Conservation (phyloP, 2,888 invertebrate genomes). For the Lepidochitona cinerea region DNA sequence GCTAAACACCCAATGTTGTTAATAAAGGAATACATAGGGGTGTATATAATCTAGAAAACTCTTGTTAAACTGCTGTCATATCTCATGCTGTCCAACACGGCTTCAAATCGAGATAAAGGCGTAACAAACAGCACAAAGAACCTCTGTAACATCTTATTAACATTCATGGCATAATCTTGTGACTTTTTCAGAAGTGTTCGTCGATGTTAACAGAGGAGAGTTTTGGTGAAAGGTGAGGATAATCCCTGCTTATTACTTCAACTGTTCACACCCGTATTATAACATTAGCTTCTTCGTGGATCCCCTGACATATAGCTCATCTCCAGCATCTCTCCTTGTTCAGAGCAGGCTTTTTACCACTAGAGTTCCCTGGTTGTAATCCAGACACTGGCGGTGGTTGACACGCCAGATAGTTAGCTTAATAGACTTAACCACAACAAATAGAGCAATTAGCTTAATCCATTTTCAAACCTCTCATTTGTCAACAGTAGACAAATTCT, state of each 20-base stretch:
- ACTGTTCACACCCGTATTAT: too few species aligned
- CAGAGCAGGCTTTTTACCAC: neutral
- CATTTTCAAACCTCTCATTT: neutral
- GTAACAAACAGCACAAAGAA: too few species aligned
- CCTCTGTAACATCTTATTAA: neutral
- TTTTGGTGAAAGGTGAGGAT: neutral
- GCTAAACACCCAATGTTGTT: too few species aligned
- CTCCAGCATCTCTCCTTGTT: neutral
- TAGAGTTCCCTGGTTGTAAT: neutral
- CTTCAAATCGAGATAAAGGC: too few species aligned
- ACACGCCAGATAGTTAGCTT: neutral
- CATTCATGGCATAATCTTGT: slow-evolving; percentile 1
- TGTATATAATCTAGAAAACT: too few species aligned
- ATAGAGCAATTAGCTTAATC: neutral
- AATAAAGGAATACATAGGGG: too few species aligned
- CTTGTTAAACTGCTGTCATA: too few species aligned
- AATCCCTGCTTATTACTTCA: neutral
- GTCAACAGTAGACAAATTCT: too few species aligned
- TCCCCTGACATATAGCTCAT: too few species aligned
- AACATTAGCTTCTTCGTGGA: too few species aligned
- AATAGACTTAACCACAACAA: neutral
- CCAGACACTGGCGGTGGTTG: neutral
- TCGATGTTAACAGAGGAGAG: neutral
- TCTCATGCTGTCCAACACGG: too few species aligned
- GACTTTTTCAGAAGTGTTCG: slow-evolving; percentile 4